Base-by-base conservation (phyloP, 2,888 invertebrate species). In the Cyrtodaria siliqua region DNA sequence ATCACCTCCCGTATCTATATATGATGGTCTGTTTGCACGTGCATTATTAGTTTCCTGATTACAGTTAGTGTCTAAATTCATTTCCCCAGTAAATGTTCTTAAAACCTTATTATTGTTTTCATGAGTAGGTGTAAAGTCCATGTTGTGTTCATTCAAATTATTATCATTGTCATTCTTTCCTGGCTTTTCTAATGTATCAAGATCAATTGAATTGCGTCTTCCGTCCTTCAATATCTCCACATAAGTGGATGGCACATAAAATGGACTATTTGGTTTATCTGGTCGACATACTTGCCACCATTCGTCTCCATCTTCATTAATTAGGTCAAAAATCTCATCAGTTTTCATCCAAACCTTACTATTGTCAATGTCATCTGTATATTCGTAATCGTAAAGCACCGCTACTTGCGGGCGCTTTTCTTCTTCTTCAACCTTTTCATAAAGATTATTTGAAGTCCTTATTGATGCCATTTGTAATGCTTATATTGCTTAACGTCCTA, bases 181-280 rank as follows among this genome's bases (percentile, higher is more conserved):
- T 55, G 50, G 40, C 29, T 26, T 24, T 26, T 33, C 26, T 2
- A 16, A n/a, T 16, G 42, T 40, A 27, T 59, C 33, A 60, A 50
- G 40, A 59, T 53, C 42, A 60, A 60, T 27, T 69, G 57, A 55
- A 55, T 61, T 76, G 27, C 62, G 55, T 62, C 61, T 62, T 70
- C 61, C 66, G 49, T 56, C 67, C 53, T 64, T 74, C 50, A 88
- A 60, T 71, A 85, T 59, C 64, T 82, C 75, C 16, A 89, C 88
- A 85, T 89, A 89, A 78, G 87, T 82, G 20, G 87, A 86, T n/a
- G 89, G 89, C 24, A 89, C 89, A 84, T 85, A 89, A 67, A 89
- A 88, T 6, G 85, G 78, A 20, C 78, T 44, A 49, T 82, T 83
- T 2, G 79, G 78, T 18, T 79, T 64, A 55, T 78, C 79, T 9